phyloP scores from a whole-genome alignment of 2,888 invertebrate species.

The Bembecia ichneumoniformis region DNA sequence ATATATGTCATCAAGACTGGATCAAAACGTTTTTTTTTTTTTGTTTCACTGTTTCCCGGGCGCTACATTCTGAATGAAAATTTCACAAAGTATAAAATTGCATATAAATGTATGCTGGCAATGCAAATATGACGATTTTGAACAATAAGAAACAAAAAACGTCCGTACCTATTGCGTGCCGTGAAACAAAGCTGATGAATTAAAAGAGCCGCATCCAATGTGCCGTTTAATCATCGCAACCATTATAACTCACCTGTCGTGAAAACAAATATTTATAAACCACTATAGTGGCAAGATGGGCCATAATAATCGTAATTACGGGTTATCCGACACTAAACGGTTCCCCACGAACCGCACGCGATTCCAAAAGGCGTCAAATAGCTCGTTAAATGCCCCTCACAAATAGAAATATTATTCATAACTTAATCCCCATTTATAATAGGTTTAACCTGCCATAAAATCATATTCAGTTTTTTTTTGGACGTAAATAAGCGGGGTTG shows the following conservation, averaged over 20 bases:
- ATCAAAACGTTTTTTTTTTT: no score
- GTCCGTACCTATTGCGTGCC: not conserved
- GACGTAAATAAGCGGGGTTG: slow-evolving; percentile 52
- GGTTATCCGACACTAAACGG: slow-evolving; percentile 33
- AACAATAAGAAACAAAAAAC: not conserved
- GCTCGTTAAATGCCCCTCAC: slow-evolving; percentile 62
- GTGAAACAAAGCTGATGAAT: not conserved
- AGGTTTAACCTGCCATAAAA: slow-evolving; percentile 71
- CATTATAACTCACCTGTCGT: slow-evolving; percentile 44
- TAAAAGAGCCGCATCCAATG: not conserved
- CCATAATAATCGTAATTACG: slow-evolving; percentile 30
- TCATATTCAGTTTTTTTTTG: slow-evolving; percentile 58
- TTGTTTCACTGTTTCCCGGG: no score
- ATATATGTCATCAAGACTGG: no score
- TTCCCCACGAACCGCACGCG: slow-evolving; percentile 45
- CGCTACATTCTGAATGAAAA: not conserved
- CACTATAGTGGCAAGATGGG: slow-evolving; percentile 20
- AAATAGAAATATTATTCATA: slow-evolving; percentile 68
- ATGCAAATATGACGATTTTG: not conserved
- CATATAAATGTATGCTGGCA: not conserved
- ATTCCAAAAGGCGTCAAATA: slow-evolving; percentile 61
- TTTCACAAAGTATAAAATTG: not conserved
- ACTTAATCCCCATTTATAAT: slow-evolving; percentile 68
- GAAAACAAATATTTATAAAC: slow-evolving; percentile 53
- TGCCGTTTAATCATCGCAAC: not conserved